phyloP scores from a whole-genome alignment of 2,888 invertebrate genomes.

The Cyrtodaria siliqua region DNA sequence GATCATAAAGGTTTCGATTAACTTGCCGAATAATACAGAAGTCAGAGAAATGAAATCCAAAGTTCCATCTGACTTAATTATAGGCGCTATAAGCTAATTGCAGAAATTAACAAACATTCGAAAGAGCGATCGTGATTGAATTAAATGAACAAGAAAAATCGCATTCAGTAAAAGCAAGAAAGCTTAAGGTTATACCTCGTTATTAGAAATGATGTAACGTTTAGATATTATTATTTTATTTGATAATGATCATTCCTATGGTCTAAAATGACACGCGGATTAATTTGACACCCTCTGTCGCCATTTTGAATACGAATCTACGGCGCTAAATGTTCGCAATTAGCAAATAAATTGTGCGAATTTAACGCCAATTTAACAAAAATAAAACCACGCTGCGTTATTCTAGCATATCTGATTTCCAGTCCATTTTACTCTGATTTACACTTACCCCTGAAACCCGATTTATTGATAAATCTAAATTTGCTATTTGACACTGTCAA shows the following conservation, averaged over 20 bases:
- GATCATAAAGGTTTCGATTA: too few species aligned
- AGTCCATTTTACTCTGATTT: conserved; percentile 32
- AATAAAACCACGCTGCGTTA: conserved; percentile 42
- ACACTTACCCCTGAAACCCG: conserved; percentile 34
- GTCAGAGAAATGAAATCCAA: too few species aligned
- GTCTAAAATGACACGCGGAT: too few species aligned
- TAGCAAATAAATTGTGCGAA: conserved; percentile 14
- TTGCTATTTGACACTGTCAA: conserved; percentile 45
- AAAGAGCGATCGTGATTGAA: too few species aligned
- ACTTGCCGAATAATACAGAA: too few species aligned
- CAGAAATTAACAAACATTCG: too few species aligned
- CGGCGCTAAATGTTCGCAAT: conserved; percentile 13
- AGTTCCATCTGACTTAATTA: too few species aligned
- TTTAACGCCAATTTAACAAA: conserved; percentile 17
- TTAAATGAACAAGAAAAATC: too few species aligned
- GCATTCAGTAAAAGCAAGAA: too few species aligned
- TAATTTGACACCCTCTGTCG: conserved; percentile 6
- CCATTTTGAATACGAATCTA: conserved; percentile 13
- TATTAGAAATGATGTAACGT: conserved; percentile 9
- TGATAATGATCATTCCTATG: too few species aligned
- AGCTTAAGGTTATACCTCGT: background rate
- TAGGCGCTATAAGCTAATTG: too few species aligned
- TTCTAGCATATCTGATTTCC: conserved; percentile 40
- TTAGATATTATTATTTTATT: conserved; percentile 10
- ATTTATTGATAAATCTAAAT: conserved; percentile 28